Conservation (phyloP, 2,797 vertebrate genomes). For the Enoplosus armatus region DNA sequence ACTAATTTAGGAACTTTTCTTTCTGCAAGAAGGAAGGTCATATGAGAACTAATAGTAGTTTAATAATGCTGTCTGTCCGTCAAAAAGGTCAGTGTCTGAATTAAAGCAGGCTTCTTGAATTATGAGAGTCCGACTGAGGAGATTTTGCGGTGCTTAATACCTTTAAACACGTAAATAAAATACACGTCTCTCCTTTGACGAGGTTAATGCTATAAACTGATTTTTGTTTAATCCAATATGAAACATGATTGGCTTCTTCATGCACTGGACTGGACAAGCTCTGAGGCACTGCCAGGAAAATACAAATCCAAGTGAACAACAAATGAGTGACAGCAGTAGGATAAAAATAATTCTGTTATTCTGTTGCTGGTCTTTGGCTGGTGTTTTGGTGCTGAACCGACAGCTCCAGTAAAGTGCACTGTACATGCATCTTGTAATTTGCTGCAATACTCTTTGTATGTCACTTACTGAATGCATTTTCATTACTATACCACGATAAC, state of each 20-base stretch:
- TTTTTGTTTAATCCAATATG: background rate
- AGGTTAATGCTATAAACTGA: background rate
- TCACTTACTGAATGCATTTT: background rate
- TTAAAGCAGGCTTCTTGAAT: background rate
- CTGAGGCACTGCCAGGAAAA: background rate
- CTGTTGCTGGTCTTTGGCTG: background rate
- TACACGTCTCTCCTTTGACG: background rate
- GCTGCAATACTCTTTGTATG: background rate
- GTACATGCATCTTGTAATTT: background rate
- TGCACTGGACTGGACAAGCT: background rate
- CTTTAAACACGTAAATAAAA: background rate
- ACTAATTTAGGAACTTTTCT: background rate
- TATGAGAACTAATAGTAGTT: background rate
- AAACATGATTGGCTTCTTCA: constrained; percentile 7
- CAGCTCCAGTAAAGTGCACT: background rate
- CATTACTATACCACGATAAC: background rate
- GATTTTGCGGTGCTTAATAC: background rate
- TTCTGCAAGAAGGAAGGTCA: background rate
- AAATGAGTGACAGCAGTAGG: background rate
- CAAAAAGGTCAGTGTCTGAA: constrained; percentile 9
- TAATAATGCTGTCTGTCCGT: constrained; percentile 14
- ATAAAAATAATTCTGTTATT: background rate
- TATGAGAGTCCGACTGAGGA: background rate
- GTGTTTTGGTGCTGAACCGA: constrained; percentile 12
- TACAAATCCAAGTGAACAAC: constrained; percentile 5